These are phyloP conservation scores for Galleria mellonella DNA, from an alignment of 1,140 invertebrate species.

Conservation along the genomic window DNA sequence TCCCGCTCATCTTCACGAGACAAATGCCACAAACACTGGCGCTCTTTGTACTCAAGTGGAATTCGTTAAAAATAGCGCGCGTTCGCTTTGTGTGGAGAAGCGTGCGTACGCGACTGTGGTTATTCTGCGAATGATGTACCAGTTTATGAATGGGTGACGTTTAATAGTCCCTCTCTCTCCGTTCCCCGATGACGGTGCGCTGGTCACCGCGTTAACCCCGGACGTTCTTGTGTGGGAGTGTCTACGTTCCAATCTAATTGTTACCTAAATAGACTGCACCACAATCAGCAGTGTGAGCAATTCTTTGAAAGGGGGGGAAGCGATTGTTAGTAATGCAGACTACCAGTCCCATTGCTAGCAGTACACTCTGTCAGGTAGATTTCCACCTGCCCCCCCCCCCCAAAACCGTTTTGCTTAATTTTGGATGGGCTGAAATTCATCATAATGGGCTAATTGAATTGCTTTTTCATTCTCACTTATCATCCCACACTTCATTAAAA, in stretches of 20 bases:
- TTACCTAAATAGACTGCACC: slow-evolving; percentile 34
- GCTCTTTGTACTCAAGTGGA: slow-evolving; percentile 12
- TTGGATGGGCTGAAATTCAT: too few relatives aligned
- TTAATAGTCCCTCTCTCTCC: slow-evolving; percentile 39
- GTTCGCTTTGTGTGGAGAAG: slow-evolving; percentile 1
- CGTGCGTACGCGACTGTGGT: slow-evolving; percentile 49
- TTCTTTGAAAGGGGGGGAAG: too few relatives aligned
- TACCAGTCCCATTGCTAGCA: too few relatives aligned
- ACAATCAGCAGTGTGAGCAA: too few relatives aligned
- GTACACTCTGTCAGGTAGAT: too few relatives aligned
- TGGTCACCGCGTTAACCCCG: slow-evolving; percentile 10
- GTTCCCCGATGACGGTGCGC: slow-evolving; percentile 32
- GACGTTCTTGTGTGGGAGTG: slow-evolving; percentile 28
- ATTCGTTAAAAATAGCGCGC: slow-evolving; percentile 16
- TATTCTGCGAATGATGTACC: slow-evolving; percentile 38
- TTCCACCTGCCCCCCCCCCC: too few relatives aligned
- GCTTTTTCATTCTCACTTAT: too few relatives aligned
- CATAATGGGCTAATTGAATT: too few relatives aligned
- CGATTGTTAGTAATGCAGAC: too few relatives aligned
- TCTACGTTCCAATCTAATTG: slow-evolving; percentile 48
- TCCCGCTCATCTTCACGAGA: slow-evolving; percentile 57
- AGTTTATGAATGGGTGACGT: slow-evolving; percentile 69
- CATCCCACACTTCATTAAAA: too few relatives aligned
- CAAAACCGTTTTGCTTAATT: too few relatives aligned
- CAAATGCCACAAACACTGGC: slow-evolving; percentile 13